phyloP scores from a whole-genome alignment of 2,888 invertebrate species.

The Chironomus tentans region DNA sequence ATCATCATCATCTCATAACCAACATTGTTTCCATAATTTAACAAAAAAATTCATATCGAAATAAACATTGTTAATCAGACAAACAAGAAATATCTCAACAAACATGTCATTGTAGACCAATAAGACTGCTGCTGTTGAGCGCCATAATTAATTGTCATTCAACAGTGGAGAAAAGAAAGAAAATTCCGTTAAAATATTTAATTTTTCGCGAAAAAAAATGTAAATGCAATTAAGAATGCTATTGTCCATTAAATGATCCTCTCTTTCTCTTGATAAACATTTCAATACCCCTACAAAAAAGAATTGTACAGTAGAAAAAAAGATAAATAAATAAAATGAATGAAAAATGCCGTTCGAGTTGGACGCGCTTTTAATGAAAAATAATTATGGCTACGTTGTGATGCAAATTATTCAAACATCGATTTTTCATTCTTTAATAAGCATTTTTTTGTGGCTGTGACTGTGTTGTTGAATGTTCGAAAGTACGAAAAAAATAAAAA shows the following conservation, averaged over 20 bases:
- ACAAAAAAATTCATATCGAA: too few species aligned
- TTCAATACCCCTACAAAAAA: neutral
- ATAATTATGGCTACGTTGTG: conserved; percentile 25
- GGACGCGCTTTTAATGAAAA: conserved; percentile 22
- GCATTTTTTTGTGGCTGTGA: neutral
- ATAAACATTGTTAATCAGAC: too few species aligned
- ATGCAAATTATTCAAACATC: conserved; percentile 27
- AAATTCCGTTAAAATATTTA: neutral
- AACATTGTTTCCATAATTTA: too few species aligned
- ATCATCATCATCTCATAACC: too few species aligned
- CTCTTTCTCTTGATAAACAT: neutral
- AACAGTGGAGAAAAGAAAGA: neutral
- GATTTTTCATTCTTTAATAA: conserved; percentile 24
- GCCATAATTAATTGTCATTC: neutral
- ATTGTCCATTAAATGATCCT: conserved; percentile 20
- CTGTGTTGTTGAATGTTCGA: too few species aligned
- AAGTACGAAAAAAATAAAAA: neutral
- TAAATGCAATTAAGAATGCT: conserved; percentile 25
- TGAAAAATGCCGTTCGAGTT: neutral
- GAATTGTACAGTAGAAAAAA: neutral
- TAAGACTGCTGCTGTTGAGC: too few species aligned
- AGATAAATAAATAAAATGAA: neutral
- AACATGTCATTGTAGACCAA: too few species aligned
- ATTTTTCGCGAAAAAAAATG: neutral
- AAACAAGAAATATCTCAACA: too few species aligned